Base-by-base conservation (phyloP, 2,888 invertebrate genomes). In the Mimas tiliae region DNA sequence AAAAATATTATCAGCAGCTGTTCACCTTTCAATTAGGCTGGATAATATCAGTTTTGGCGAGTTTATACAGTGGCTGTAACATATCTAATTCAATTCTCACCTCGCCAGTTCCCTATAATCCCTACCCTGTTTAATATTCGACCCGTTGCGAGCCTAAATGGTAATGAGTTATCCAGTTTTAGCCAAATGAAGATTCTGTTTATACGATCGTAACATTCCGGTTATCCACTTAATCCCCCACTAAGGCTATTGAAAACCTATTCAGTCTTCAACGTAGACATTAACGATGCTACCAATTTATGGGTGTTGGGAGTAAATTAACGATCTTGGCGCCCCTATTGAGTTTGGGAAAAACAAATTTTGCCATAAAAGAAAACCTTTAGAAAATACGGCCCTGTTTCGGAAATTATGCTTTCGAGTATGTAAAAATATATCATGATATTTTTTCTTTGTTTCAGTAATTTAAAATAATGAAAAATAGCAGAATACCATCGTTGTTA, bases 171-270 rank as follows among this genome's bases (percentile, higher is more conserved):
- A 78, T 79, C 82, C 77, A 70, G 74, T 82, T 82, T 82, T 79
- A 81, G 75, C 78, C 74, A 80, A 83, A 84, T 84, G 79, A 84
- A 85, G 81, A 83, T 81, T 83, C 81, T 84, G 83, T 86, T 85
- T 85, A 83, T 85, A 74, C 78, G 76, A 74, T 75, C 79, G 77
- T 80, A 77, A 80, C 74, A 73, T 71, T 72, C 72, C 72, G 79
- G 76, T 80, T 82, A 85, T 83, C 82, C 81, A 72, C 77, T 77
- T 87, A 87, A 89, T 90, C 85, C 65, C 62, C 64, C 64, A 67
- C 65, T 74, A 69, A 68, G 75, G 76, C 77, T 77, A 83, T 82
- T 76, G 83, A 84, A 85, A 87, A 83, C 83, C 78, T 86, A 86
- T 87, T 88, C 80, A 83, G 81, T 78, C 76, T 79, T 74, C 80